Evolutionary conservation across 2,797 vertebrate genomes (phyloP), one percentile per base, ranked within the genome.

Genomic region (Pelochelys cantorii): DNA sequence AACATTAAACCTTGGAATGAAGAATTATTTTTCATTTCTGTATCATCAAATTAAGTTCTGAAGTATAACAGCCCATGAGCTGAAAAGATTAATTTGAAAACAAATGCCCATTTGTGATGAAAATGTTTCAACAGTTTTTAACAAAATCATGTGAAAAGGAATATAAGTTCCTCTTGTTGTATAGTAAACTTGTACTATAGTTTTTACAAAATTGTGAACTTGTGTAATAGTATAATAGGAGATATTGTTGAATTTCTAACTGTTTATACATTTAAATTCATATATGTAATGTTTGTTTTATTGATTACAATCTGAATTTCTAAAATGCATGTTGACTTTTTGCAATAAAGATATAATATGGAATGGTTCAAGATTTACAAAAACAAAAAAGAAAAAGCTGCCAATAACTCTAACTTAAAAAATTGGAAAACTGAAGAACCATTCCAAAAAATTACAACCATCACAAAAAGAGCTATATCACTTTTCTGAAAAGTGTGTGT

Each of bases 241-340:
- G 98, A 98, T 98, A 98, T 95, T 98, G 98, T 99, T 98, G 98
- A 97, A 99, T 99, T 99, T 99, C 99, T 99, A 99, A 99, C 98
- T 99, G 99, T 99, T 99, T 99, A 99, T 99, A 99, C 99, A 98
- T 99, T 99, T 98, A 98, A 99, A 99, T 99, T 98, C 98, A 98
- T 99, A 98, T 98, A 99, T 99, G 99, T 99, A 99, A 98, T 99
- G 99, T 99, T 99, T 99, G 98, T 98, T 98, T 99, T 99, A 99
- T 98, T 98, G 98, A 99, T 99, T 99, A 99, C 99, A 97, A 98
- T 97, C 97, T 98, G 97, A 98, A 99, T 99, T 99, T 99, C 99
- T 99, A 99, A 99, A 98, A 98, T 99, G 99, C 99, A 99, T 99
- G 99, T 99, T 99, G 99, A 99, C 98, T 99, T 99, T 97, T 99